A percentile compares a stretch with the other conserved stretches of the same genome.
Evolutionary conservation across 2,888 invertebrate species (phyloP).

Genomic region (Lutraria lutraria): DNA sequence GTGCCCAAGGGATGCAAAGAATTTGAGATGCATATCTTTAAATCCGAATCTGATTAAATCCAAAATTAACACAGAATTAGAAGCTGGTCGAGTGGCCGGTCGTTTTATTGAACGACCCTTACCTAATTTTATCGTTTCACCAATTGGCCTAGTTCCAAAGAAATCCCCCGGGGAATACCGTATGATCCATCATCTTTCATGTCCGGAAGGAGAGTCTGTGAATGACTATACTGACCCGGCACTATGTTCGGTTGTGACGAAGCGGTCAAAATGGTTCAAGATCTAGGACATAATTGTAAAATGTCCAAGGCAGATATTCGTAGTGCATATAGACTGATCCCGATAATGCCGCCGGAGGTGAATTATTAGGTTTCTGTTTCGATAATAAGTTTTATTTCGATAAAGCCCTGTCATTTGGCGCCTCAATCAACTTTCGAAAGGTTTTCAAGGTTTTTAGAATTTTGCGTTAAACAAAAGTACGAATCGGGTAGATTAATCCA

Average conservation of each 20-base stretch:
- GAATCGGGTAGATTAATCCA: neutral
- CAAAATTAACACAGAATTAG: conserved; percentile 47
- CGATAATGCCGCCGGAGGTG: conserved; percentile 44
- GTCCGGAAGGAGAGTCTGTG: conserved; percentile 33
- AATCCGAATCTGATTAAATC: conserved; percentile 8
- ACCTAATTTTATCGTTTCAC: conserved; percentile 38
- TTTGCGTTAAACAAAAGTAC: neutral
- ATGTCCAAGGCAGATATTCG: conserved; percentile 47
- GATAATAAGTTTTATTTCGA: conserved; percentile 51
- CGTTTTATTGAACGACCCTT: conserved; percentile 41
- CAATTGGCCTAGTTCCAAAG: conserved; percentile 53
- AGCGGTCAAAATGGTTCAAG: conserved; percentile 46
- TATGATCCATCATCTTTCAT: conserved; percentile 38
- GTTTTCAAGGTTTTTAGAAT: conserved; percentile 57
- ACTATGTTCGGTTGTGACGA: conserved; percentile 46
- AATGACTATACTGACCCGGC: conserved; percentile 50
- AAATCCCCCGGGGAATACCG: conserved; percentile 36
- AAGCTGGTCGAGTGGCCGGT: conserved; percentile 44
- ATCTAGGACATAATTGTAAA: conserved; percentile 40
- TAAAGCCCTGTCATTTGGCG: conserved; percentile 54
- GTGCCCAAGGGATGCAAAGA: conserved; percentile 12
- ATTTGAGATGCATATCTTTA: conserved; percentile 35
- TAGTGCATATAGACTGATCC: conserved; percentile 48
- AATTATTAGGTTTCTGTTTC: conserved; percentile 49
- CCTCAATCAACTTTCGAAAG: conserved; percentile 55